phyloP scores from a whole-genome alignment of 2,113 vertebrate genomes.

The Forbesichthys papilliferus region DNA sequence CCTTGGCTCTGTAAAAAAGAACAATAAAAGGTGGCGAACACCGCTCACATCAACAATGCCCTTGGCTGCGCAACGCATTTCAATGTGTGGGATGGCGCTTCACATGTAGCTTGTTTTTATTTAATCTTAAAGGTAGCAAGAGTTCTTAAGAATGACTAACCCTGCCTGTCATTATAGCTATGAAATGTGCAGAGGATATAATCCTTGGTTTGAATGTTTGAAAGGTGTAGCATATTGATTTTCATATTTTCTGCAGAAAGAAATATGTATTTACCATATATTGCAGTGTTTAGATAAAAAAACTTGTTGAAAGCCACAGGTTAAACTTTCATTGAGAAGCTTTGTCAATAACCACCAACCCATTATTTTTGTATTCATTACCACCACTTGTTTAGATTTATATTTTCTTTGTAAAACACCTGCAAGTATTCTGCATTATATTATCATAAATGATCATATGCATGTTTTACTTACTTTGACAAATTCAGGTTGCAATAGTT shows the following conservation, averaged over 20 bases:
- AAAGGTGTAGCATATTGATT: conserved; percentile 5
- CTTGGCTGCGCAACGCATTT: no score
- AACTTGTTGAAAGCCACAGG: conserved; percentile 48
- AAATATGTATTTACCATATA: conserved; percentile 39
- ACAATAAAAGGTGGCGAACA: no score
- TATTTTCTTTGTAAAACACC: conserved; percentile 60
- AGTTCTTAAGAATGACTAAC: no score
- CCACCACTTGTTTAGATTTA: conserved; percentile 36
- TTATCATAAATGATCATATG: conserved; percentile 63
- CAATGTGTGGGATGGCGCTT: no score
- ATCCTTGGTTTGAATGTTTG: conserved; percentile 34
- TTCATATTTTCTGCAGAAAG: conserved; percentile 8
- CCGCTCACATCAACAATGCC: no score
- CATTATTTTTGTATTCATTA: conserved; percentile 56
- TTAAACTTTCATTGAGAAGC: conserved; percentile 53
- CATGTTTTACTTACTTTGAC: conserved; percentile 74
- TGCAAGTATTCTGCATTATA: conserved; percentile 58
- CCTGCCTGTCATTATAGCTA: not conserved
- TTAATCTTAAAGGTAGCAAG: no score
- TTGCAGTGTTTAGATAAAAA: conserved; percentile 19
- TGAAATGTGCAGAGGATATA: conserved; percentile 34
- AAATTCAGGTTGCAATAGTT: conserved; percentile 49
- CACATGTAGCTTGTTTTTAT: no score
- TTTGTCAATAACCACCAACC: conserved; percentile 43
- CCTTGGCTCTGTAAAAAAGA: no score